phyloP scores from a whole-genome alignment of 2,888 invertebrate species.

The Dugesia japonica region DNA sequence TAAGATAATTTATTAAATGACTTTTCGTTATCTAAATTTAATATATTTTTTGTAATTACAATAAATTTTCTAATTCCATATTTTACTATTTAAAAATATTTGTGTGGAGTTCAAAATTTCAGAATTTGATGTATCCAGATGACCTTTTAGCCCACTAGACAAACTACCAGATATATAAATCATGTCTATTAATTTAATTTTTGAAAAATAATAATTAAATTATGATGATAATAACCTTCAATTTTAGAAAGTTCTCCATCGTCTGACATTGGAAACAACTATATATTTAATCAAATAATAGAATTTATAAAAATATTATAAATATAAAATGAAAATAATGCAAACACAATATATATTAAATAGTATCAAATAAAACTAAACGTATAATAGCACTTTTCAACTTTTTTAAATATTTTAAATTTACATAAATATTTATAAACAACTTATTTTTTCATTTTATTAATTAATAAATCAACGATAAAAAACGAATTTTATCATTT shows the following conservation, averaged over 20 bases:
- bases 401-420: neutral
- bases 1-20: neutral
- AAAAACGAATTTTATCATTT: too few species aligned
- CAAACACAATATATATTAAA: too few species aligned
- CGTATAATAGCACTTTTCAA: neutral
- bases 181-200: neutral
- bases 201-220: too few species aligned
- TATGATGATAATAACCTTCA: neutral
- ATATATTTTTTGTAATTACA: too few species aligned
- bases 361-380: too few species aligned
- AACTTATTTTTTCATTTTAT: neutral
- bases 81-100: neutral
- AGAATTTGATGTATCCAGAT: neutral
- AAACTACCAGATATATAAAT: neutral
- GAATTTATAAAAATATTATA: too few species aligned
- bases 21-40: neutral
- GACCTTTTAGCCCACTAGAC: neutral
- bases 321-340: too few species aligned
- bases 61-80: too few species aligned
- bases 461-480: too few species aligned
- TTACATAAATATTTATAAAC: slow-evolving; percentile 9
- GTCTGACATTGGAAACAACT: neutral
- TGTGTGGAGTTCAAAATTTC: neutral
- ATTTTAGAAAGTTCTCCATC: neutral
- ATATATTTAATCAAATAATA: too few species aligned